Evolutionary conservation across 2,113 vertebrate genomes (phyloP).

Genomic region (Procavia capensis): DNA sequence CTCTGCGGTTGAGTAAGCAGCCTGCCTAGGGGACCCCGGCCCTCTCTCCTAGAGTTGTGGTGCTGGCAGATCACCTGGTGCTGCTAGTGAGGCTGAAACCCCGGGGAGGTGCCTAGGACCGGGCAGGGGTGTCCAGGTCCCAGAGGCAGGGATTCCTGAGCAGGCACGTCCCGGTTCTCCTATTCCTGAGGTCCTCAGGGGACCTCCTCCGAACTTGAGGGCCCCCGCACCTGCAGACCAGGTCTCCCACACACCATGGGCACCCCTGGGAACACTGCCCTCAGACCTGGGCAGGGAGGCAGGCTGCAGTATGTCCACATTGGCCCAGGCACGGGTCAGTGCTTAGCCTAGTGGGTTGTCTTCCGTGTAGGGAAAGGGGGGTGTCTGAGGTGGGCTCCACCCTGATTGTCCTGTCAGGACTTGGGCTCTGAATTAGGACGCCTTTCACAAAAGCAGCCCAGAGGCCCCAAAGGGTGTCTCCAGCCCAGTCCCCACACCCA

Average conservation of each 20-base stretch:
- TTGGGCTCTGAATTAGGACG: neutral
- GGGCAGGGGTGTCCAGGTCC: neutral
- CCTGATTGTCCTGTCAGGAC: neutral
- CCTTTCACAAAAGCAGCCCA: neutral
- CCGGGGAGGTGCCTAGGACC: neutral
- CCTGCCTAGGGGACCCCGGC: neutral
- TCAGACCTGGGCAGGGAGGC: neutral
- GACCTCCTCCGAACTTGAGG: neutral
- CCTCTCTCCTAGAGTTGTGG: neutral
- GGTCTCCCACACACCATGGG: neutral
- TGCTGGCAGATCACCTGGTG: neutral
- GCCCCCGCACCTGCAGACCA: neutral
- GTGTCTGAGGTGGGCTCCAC: no score
- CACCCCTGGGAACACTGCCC: neutral
- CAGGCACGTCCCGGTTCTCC: neutral
- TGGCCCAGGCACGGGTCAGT: neutral
- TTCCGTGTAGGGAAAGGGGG: neutral
- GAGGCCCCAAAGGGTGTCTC: neutral
- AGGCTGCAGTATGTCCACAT: no score
- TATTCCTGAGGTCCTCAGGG: neutral
- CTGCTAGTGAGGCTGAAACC: neutral
- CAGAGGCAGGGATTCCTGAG: neutral
- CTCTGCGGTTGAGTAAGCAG: conserved; percentile 86
- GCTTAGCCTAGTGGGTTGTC: neutral
- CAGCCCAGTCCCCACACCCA: rapidly evolving